Percentiles rank a stretch among this genome's conserved stretches.
Evolutionary conservation across 2,888 invertebrate genomes (phyloP).

Genomic region (Orchestes rusci): DNA sequence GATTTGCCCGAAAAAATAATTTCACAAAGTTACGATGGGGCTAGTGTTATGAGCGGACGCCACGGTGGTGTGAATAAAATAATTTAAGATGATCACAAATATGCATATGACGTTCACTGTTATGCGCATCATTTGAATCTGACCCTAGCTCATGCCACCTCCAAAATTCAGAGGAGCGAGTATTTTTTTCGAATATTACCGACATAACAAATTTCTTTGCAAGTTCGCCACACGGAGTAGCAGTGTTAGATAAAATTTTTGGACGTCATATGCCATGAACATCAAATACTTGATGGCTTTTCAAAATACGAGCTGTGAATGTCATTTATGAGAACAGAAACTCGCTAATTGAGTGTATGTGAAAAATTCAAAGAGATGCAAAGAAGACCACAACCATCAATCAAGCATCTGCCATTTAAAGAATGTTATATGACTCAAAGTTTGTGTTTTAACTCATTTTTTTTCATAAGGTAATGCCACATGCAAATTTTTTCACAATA

Average conservation of each 20-base stretch:
- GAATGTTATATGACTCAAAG: constrained; percentile 9
- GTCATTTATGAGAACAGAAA: constrained; percentile 10
- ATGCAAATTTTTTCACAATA: constrained; percentile 3
- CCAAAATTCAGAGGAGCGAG: constrained; percentile 4
- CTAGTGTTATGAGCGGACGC: no score
- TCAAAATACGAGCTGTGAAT: constrained; percentile 17
- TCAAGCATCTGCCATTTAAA: constrained; percentile 9
- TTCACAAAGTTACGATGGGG: constrained; percentile 16
- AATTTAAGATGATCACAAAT: constrained; percentile 6
- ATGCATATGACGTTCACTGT: constrained; percentile 13
- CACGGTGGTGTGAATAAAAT: constrained; percentile 4
- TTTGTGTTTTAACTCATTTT: constrained; percentile 8
- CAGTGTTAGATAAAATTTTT: constrained; percentile 13
- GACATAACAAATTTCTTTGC: constrained; percentile 8
- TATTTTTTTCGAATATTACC: constrained; percentile 9
- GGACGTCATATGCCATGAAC: constrained; percentile 11
- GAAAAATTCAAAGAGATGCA: constrained; percentile 22
- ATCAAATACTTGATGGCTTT: constrained; percentile 13
- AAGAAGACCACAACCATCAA: constrained; percentile 6
- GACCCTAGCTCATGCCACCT: constrained; percentile 4
- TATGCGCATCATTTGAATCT: constrained; percentile 7
- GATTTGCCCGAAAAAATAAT: constrained; percentile 12
- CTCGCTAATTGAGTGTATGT: constrained; percentile 12
- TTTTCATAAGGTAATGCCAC: constrained; percentile 6
- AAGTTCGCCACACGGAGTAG: constrained; percentile 7